phyloP scores from a whole-genome alignment of 2,888 invertebrate genomes.

The Plutella xylostella region DNA sequence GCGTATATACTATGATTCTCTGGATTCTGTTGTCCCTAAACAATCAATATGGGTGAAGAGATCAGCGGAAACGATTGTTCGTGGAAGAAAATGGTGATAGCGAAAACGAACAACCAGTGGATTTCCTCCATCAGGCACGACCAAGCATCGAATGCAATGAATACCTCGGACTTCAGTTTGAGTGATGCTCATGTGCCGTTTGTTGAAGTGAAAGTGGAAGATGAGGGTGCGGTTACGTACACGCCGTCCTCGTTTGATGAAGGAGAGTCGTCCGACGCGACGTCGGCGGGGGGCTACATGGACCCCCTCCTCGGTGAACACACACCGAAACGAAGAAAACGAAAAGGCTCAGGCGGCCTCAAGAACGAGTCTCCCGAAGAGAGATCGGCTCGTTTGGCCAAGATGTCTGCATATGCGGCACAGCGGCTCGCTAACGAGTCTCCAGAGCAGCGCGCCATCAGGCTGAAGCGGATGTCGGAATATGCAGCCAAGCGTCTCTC shows the following conservation, averaged over 20 bases:
- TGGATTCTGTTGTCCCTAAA: conserved; percentile 58
- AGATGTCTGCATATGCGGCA: conserved; percentile 61
- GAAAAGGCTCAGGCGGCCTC: conserved; percentile 25
- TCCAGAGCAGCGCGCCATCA: conserved; percentile 43
- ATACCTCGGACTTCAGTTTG: conserved; percentile 27
- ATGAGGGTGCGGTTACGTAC: conserved; percentile 12
- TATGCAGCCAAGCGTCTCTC: conserved; percentile 53
- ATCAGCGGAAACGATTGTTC: conserved; percentile 42
- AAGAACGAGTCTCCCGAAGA: conserved; percentile 43
- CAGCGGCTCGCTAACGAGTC: conserved; percentile 52
- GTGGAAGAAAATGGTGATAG: conserved; percentile 59
- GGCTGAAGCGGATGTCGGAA: conserved; percentile 56
- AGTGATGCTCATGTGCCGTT: conserved; percentile 24
- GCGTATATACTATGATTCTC: conserved; percentile 47
- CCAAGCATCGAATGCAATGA: conserved; percentile 12
- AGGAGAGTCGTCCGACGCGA: conserved; percentile 15
- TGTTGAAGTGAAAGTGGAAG: conserved; percentile 31
- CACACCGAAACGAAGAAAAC: conserved; percentile 22
- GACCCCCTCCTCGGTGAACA: conserved; percentile 28
- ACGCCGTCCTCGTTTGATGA: conserved; percentile 14
- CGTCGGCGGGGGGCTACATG: conserved; percentile 24
- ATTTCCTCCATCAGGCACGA: conserved; percentile 24
- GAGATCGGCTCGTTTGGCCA: conserved; percentile 42
- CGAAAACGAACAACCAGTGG: conserved; percentile 53
- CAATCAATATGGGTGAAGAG: conserved; percentile 62